Evolutionary conservation across 1,140 invertebrate species (phyloP), one percentile per base, ranked within the genome.

Genomic region (Anagrus nilaparvatae): DNA sequence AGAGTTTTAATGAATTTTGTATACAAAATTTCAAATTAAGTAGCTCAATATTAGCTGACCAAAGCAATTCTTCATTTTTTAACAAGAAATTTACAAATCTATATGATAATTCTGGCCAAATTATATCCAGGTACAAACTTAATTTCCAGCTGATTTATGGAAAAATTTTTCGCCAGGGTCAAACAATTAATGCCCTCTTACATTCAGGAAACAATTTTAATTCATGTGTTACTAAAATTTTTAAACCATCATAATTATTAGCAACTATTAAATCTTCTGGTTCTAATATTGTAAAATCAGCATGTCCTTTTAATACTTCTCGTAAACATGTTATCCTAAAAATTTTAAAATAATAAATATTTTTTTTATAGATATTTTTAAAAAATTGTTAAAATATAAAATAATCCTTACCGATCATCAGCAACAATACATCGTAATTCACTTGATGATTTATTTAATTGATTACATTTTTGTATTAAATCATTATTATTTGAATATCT

Each of bases 281-380:
- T 45, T 83, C 81, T 46, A 88, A 73, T 2, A 87, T 79, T 1
- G 83, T 81, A 52, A 92, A 82, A 63, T 93, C 87, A 8, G 82
- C 87, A 9, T 76, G 71, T 13, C 78, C 77, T 52, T 75, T 76
- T 24, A 74, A 67, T 44, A 94, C 79, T 44, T 75, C 69, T 34
- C 80, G 67, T 47, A 91, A 70, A 58, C 89, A 94, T 46, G 83
- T 76, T 30, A 84, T 57, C 39, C 84, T 87, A 52, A 19, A 60
- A 63, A 38, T n/a, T n/a, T n/a, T n/a, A 37, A 44, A 24, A 27
- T 13, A 30, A 23, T 7, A 23, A 10, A 30, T 23, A 36, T 31
- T 33, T 46, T 36, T 13, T 17, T 17, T 24, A 1, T 24, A 10
- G 10, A 19, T 37, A 23, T 3, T 43, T 21, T 35, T 43, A 19